Percentiles rank a stretch among this genome's conserved stretches.
phyloP scores from a whole-genome alignment of 2,888 invertebrate species.

The Meiosimyza platycephala region DNA sequence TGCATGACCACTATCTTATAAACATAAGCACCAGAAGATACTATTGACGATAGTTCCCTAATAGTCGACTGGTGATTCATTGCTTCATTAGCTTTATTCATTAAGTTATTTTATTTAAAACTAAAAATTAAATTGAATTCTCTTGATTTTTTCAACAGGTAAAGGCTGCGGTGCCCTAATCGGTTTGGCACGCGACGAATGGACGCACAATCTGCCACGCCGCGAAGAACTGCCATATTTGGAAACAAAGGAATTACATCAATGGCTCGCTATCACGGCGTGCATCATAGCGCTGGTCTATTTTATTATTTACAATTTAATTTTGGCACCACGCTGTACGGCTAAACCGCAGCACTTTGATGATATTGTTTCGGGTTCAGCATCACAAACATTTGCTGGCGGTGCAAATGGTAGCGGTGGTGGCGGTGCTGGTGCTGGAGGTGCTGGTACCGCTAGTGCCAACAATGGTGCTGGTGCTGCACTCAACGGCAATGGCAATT shows the following conservation, averaged over 20 bases:
- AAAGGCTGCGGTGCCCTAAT: slow-evolving; percentile 79
- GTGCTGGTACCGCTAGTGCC: slow-evolving; percentile 56
- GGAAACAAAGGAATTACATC: slow-evolving; percentile 70
- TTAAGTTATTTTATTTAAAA: too few relatives aligned
- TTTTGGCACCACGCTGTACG: slow-evolving; percentile 79
- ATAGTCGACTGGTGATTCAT: too few relatives aligned
- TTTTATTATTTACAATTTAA: slow-evolving; percentile 79
- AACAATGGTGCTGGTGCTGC: slow-evolving; percentile 37
- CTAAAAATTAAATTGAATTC: too few relatives aligned
- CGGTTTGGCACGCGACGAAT: slow-evolving; percentile 67
- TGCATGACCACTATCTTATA: too few relatives aligned
- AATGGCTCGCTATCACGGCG: slow-evolving; percentile 74
- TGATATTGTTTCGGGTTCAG: slow-evolving; percentile 62
- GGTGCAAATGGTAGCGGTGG: slow-evolving; percentile 45
- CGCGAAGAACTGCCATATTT: slow-evolving; percentile 58
- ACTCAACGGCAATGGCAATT: slow-evolving; percentile 72
- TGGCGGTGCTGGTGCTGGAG: slow-evolving; percentile 66
- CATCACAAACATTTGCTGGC: slow-evolving; percentile 69
- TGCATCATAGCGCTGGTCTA: slow-evolving; percentile 76
- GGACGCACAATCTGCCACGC: slow-evolving; percentile 66
- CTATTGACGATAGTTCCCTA: too few relatives aligned
- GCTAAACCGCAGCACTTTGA: slow-evolving; percentile 74
- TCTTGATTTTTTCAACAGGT: slow-evolving; percentile 67
- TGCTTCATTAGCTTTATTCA: too few relatives aligned
- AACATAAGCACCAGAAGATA: too few relatives aligned